phyloP scores from a whole-genome alignment of 2,113 vertebrate genomes.

The Picathartes gymnocephalus region DNA sequence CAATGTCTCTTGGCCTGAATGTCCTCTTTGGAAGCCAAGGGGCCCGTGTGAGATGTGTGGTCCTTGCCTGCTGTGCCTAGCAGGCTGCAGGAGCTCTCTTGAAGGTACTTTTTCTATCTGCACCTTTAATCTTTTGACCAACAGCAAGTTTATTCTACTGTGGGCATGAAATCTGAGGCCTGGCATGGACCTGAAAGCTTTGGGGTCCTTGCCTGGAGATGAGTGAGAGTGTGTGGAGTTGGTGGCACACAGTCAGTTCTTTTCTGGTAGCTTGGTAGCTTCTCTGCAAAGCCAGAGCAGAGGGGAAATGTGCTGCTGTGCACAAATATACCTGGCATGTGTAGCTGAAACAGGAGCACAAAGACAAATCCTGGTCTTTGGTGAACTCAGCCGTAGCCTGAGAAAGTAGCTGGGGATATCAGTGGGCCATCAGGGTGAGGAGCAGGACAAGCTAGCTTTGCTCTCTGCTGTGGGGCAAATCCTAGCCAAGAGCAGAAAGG shows the following conservation, averaged over 20 bases:
- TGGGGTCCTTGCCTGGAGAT: not conserved
- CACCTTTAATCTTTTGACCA: not conserved
- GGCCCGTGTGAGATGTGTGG: not conserved
- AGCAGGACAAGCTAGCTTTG: not conserved
- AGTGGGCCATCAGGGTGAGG: not conserved
- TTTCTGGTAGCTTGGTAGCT: not conserved
- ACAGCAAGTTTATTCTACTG: not conserved
- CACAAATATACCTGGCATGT: rapidly evolving
- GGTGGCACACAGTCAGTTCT: not conserved
- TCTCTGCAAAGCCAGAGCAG: not conserved
- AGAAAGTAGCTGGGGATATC: not conserved
- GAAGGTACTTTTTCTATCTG: not conserved
- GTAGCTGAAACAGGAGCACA: not conserved
- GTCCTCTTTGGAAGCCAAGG: not conserved
- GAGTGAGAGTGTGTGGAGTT: not conserved
- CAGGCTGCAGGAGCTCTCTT: not conserved
- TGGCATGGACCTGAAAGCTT: not conserved
- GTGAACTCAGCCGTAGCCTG: not conserved
- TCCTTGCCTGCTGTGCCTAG: not conserved
- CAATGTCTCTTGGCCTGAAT: not conserved
- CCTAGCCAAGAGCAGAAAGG: not conserved
- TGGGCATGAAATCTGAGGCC: not conserved
- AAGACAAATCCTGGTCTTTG: not conserved
- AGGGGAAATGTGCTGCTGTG: not conserved
- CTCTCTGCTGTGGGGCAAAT: not conserved